phyloP scores from a whole-genome alignment of 2,797 vertebrate genomes.

The Pteropus rufus region DNA sequence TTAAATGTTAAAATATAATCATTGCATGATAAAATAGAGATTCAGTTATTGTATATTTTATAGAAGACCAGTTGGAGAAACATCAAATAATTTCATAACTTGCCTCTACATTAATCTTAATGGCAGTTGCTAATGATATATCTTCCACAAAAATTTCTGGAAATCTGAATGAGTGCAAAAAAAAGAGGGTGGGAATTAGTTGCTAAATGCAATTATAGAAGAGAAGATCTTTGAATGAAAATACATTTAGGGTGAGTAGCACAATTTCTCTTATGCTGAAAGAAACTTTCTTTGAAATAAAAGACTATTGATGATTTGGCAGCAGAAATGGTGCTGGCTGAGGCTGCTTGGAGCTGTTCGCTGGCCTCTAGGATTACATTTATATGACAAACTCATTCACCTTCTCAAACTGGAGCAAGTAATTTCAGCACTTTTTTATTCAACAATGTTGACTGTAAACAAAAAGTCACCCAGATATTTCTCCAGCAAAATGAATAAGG shows the following conservation, averaged over 20 bases:
- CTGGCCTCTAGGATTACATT: neutral
- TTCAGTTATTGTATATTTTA: neutral
- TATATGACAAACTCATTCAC: neutral
- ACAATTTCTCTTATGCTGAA: neutral
- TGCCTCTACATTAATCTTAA: neutral
- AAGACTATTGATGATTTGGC: neutral
- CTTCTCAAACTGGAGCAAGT: neutral
- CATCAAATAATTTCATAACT: conserved; percentile 20
- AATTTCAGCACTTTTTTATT: neutral
- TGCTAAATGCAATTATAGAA: neutral
- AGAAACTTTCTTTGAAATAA: neutral
- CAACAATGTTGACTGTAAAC: neutral
- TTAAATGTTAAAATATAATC: neutral
- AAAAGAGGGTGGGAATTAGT: neutral
- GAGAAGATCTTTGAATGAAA: neutral
- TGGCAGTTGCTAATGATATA: neutral
- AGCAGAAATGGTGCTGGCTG: neutral
- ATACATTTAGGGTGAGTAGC: neutral
- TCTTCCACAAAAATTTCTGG: neutral
- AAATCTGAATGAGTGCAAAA: neutral
- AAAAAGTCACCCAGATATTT: neutral
- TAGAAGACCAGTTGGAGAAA: neutral
- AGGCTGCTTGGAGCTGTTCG: neutral
- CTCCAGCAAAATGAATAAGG: neutral
- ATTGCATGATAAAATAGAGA: neutral